Conservation (phyloP, 1,140 invertebrate species). For the Globodera ellingtonae region DNA sequence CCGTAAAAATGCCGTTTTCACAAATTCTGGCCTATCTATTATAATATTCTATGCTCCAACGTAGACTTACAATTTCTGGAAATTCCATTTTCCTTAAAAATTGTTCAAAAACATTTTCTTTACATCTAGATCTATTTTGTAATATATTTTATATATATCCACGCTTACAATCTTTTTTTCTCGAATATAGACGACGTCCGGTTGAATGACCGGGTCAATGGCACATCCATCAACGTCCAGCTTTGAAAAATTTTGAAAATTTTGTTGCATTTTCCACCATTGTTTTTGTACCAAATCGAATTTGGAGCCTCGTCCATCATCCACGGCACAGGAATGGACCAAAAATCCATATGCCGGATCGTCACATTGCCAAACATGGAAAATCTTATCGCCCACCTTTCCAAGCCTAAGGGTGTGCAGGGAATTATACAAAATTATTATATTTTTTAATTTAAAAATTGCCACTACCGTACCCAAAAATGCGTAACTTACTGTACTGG, state of each 20-base stretch:
- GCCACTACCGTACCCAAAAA: slow-evolving; percentile 27
- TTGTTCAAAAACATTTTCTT: slow-evolving; percentile 4
- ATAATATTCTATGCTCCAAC: too few species aligned
- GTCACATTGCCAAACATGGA: slow-evolving; percentile 62
- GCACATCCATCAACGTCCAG: slow-evolving; percentile 61
- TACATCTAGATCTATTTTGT: neutral
- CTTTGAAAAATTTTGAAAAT: slow-evolving; percentile 32
- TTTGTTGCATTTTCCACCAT: neutral
- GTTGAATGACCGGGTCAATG: slow-evolving; percentile 61
- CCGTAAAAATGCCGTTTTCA: too few species aligned
- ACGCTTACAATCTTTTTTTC: slow-evolving; percentile 39
- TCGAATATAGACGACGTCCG: slow-evolving; percentile 56
- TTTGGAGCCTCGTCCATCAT: slow-evolving; percentile 55
- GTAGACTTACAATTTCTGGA: too few species aligned
- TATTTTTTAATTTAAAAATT: slow-evolving; percentile 21
- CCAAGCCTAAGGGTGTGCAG: slow-evolving; percentile 39
- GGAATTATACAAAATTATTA: too few species aligned
- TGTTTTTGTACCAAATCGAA: slow-evolving; percentile 53
- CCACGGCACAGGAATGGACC: slow-evolving; percentile 61
- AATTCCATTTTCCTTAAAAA: neutral
- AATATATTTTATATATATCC: neutral
- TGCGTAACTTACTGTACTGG: slow-evolving; percentile 41
- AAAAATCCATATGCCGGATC: slow-evolving; percentile 56
- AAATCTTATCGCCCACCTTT: slow-evolving; percentile 62
- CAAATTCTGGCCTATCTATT: too few species aligned